Base-by-base conservation (phyloP, 2,888 invertebrate species). In the Pomacea canaliculata region DNA sequence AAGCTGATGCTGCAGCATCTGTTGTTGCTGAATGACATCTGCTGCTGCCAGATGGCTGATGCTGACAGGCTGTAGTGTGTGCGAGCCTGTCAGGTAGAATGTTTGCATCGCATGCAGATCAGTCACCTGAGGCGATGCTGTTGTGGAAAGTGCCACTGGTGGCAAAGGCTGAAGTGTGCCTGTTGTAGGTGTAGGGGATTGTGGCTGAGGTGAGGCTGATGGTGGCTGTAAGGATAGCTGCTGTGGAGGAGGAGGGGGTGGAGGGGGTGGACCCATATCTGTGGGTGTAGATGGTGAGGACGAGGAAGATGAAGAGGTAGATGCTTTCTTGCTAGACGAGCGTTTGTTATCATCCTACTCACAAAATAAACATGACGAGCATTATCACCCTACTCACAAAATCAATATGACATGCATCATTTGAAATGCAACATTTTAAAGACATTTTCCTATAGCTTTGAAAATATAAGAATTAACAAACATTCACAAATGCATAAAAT, bases 311-410 rank as follows among this genome's bases (percentile, higher is more conserved):
- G 78, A 73, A 0, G 78, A 76, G 62, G 48, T 66, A 69, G 77
- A 69, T 18, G 76, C 75, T 68, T 81, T 81, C 66, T 78, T 81
- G 72, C 76, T 71, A 16, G 78, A 71, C 46, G 78, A 78, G 63
- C 79, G 76, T 70, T 81, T 82, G n/a, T 76, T 78, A 27, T 79
- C 78, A 56, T 82, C 80, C 19, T 76, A 73, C 76, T 82, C 73
- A 37, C 69, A 59, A 70, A 63, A 37, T 51, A 49, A n/a, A 59
- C 5, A 27, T 37, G 23, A 77, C 19, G 16, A 72, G 37, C 67
- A 48, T 27, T n/a, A 19, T 23, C 23, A 23, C 23, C 23, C 23
- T 23, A 8, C 7, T 3, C 51, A 23, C 16, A 77, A 10, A 10
- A 27, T 19, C 37, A 76, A n/a, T n/a, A 51, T 51, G 9, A 51